Base-by-base conservation (phyloP, 2,888 invertebrate genomes). In the Physocephala rufipes region DNA sequence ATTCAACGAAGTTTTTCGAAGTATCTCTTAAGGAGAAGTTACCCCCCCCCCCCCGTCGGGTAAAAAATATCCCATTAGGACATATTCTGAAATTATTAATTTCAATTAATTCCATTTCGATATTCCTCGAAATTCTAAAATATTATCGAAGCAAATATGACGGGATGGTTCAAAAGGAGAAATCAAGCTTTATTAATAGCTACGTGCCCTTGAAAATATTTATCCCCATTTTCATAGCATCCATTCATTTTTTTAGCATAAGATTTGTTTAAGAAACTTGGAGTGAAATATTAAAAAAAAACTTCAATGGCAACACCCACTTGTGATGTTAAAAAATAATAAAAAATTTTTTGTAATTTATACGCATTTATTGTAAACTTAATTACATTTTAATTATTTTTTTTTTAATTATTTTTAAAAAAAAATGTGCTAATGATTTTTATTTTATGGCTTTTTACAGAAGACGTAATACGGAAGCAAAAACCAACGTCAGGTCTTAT, bases 401-500 rank as follows among this genome's bases (percentile, higher is more conserved):
- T 36, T 36, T 36, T 36, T 36, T 9, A 36, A 36, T 36, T 36
- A 9, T 51, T 51, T 51, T 19, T 51, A 19, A n/a, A n/a, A n/a
- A n/a, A n/a, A n/a, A 62, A 43, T 19, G 13, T 9, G 21, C 15
- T 49, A 30, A 7, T 66, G 62, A 70, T 73, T 51, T 71, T 45
- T 67, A 74, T 72, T 58, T 71, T 70, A 70, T 73, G 7, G 30
- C 49, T 65, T 79, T 79, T 16, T 71, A 81, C 80, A 79, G 80
- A 79, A 80, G 81, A 79, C 75, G 78, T 80, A 76, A 79, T 80
- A 79, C 72, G 79, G 76, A 78, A 19, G 61, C 59, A 58, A 47
- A 59, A 68, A 61, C 67, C 67, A 68, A 61, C 67, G 58, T n/a
- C n/a, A n/a, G n/a, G n/a, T 26, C 67, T 45, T 47, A 24, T 45